Percentiles rank a stretch among this genome's conserved stretches.
Evolutionary conservation across 2,797 vertebrate genomes (phyloP).

Genomic region (Nannoperca obscura): DNA sequence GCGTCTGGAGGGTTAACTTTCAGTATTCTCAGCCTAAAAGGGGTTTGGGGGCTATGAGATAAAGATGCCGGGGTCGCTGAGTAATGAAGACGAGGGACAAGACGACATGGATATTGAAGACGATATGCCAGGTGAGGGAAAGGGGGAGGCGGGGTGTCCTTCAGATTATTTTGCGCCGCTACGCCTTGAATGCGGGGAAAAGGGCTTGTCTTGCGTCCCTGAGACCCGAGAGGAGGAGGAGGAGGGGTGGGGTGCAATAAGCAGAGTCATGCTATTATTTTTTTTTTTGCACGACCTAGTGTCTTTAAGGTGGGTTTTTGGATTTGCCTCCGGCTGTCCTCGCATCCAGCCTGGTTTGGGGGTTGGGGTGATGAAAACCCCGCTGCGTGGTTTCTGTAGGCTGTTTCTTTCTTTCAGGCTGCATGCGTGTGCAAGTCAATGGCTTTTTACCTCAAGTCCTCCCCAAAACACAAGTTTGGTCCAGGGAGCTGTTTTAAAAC

Average conservation of each 20-base stretch:
- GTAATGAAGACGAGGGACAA: slow-evolving; percentile 93
- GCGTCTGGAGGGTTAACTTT: slow-evolving; percentile 88
- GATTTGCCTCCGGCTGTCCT: slow-evolving; percentile 54
- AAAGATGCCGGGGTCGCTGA: slow-evolving; percentile 95
- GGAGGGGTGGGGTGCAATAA: slow-evolving; percentile 74
- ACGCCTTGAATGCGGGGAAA: slow-evolving; percentile 88
- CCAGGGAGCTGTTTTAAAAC: neutral
- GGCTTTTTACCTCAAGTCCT: slow-evolving; percentile 33
- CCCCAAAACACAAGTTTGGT: slow-evolving; percentile 43
- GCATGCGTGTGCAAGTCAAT: slow-evolving; percentile 42
- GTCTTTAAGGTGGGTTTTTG: slow-evolving; percentile 65
- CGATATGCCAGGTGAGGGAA: slow-evolving; percentile 93
- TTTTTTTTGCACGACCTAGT: slow-evolving; percentile 65
- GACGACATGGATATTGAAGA: slow-evolving; percentile 94
- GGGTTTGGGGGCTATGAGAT: slow-evolving; percentile 84
- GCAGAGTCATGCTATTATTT: slow-evolving; percentile 80
- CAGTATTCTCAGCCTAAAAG: slow-evolving; percentile 81
- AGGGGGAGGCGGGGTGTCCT: slow-evolving; percentile 81
- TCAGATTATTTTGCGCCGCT: slow-evolving; percentile 82
- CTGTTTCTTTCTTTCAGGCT: slow-evolving; percentile 30
- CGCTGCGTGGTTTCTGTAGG: slow-evolving; percentile 53
- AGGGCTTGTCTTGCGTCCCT: slow-evolving; percentile 84
- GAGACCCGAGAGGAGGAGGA: slow-evolving; percentile 71
- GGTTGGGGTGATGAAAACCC: slow-evolving; percentile 46
- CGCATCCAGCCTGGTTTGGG: slow-evolving; percentile 47